Evolutionary conservation across 2,888 invertebrate species (phyloP), one percentile per base, ranked within the genome.

Genomic region (Megaustenia siamemsis): DNA sequence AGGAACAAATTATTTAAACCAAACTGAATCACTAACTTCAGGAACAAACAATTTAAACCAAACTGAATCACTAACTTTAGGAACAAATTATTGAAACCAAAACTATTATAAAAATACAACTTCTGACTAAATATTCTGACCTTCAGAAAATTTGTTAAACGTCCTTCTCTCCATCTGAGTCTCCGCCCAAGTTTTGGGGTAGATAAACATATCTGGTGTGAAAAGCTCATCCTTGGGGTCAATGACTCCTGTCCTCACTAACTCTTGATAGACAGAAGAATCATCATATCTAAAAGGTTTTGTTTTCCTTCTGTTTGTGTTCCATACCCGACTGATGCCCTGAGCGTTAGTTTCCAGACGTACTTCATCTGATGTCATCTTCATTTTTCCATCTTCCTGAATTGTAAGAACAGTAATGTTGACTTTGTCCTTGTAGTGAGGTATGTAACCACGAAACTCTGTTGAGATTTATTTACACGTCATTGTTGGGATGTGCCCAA

Each of bases 121-220:
- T 18, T 40, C 71, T 24, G n/a, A 10, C 28, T 15, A 45, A 5
- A n/a, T 0, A 60, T n/a, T 60, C 77, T 75, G 38, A 82, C 82
- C 82, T 82, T 1, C 18, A 1, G 82, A 45, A 76, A 82, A 66
- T 18, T 49, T 66, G 12, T 4, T n/a, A 76, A 76, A 76, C 43
- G 43, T 40, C 38, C 76, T 28, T 49, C 76, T 73, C n/a, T 43
- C 73, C 35, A n/a, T 73, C 1, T 21, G 2, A 21, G 76, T 45
- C n/a, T 76, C 49, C 38, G 63, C 76, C 82, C 82, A 82, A 24
- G 82, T 82, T 60, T 43, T 76, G 6, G 82, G 82, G 35, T 76
- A 76, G 38, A 82, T 76, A 76, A 82, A 82, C 82, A 82, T 82
- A 82, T 82, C 82, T 2, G 66, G 75, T 6, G 82, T 82, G 49